Evolutionary conservation across 2,888 invertebrate genomes (phyloP).

Genomic region (Catocala fraxini): DNA sequence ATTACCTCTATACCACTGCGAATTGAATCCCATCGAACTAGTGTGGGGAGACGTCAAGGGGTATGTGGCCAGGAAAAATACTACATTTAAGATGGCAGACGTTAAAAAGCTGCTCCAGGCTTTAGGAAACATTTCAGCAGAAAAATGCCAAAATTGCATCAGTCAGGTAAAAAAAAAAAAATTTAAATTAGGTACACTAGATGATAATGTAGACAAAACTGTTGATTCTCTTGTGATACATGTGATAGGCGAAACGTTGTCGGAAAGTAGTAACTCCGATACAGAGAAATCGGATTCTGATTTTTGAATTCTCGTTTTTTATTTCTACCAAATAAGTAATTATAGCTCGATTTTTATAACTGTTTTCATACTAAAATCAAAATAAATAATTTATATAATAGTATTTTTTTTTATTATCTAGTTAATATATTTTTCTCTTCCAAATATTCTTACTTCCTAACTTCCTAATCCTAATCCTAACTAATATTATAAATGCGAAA

Average conservation of each 20-base stretch:
- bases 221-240: constrained; percentile 13
- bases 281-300: constrained; percentile 5
- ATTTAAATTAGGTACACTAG: neutral
- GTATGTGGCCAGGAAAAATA: constrained; percentile 5
- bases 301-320: constrained; percentile 4
- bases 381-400: too few species aligned
- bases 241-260: constrained; percentile 7
- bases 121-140: neutral
- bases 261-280: too few species aligned
- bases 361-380: too few species aligned
- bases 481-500: too few species aligned
- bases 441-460: too few species aligned
- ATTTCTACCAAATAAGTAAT: neutral
- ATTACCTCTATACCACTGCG: constrained; percentile 9
- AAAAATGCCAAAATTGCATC: constrained; percentile 11
- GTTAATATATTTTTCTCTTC: too few species aligned
- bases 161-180: constrained; percentile 14
- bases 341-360: too few species aligned
- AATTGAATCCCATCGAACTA: constrained; percentile 4
- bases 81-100: constrained; percentile 4
- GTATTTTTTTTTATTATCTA: too few species aligned
- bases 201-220: constrained; percentile 12
- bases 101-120: constrained; percentile 7
- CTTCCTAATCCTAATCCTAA: too few species aligned
- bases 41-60: constrained; percentile 16